Base-by-base conservation (phyloP, 1,140 invertebrate species). In the Calosoma granatense region DNA sequence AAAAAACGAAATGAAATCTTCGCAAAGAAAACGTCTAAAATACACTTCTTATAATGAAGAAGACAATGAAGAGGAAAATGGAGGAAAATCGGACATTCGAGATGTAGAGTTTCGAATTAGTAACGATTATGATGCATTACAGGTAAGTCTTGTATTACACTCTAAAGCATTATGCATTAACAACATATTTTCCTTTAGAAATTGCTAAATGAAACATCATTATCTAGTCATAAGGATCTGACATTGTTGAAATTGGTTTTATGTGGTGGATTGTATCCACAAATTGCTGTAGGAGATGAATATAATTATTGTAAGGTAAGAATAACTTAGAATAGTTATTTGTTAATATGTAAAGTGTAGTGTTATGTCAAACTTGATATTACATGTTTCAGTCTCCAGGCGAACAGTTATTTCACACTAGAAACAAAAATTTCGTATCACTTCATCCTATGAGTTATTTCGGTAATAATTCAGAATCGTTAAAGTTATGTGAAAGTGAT, bases 391-490 rank as follows among this genome's bases (percentile, higher is more conserved):
- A 88, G 81, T 81, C 84, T 22, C 82, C 84, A 15, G 84, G 81
- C n/a, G 93, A 97, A 62, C 92, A 94, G 69, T 75, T 95, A 20
- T 97, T 92, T 72, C 94, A 98, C 69, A 96, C 94, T 0, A 87
- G 85, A 75, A 84, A 82, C 20, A 97, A 97, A 70, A 87, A 90
- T 0, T 97, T 91, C 68, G 82, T 95, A 1, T 86, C 90, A 51
- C 76, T 97, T 1, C 93, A 97, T 72, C 94, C 94, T 0, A 92
- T 88, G 65, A 85, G 90, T 56, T 85, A 88, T 67, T 96, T 97
- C 72, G 84, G 89, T 43, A 85, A 83, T 62, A 79, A 92, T 65
- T 84, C 88, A 0, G 85, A 93, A 60, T 69, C 89, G 17, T 73
- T 98, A 4, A 83, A 89, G 65, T 74, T 95, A 0, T 77, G 78